These are phyloP conservation scores for Hydrotaea cyrtoneurina DNA, from an alignment of 2,888 invertebrate genomes.

Conservation along the genomic window DNA sequence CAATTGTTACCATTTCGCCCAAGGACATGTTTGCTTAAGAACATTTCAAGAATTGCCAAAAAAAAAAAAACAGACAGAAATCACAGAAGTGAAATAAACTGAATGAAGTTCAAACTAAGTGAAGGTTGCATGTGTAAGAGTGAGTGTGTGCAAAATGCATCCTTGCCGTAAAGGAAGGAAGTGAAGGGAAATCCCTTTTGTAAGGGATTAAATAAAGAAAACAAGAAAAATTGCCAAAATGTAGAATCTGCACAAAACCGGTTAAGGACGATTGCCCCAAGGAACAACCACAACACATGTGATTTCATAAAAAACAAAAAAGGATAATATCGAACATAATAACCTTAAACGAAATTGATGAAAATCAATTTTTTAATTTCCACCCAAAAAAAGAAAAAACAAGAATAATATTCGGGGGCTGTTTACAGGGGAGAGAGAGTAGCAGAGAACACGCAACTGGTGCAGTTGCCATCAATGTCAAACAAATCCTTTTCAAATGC, in stretches of 20 bases:
- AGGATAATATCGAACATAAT: background rate
- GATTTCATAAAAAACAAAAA: background rate
- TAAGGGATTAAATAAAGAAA: constrained; percentile 18
- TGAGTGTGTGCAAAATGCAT: background rate
- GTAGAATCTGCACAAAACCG: background rate
- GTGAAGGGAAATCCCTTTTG: background rate
- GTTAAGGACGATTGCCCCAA: background rate
- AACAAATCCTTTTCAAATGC: background rate
- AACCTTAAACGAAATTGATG: background rate
- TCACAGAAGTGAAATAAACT: no score
- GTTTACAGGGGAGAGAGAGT: no score
- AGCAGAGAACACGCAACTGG: constrained; percentile 3
- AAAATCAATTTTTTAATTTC: constrained; percentile 17
- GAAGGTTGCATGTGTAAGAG: background rate
- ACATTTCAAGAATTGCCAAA: background rate
- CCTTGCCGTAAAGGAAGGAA: background rate
- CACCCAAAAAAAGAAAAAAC: background rate
- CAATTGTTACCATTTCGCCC: background rate
- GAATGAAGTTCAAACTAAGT: background rate
- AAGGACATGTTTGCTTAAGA: background rate
- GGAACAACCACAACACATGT: no score
- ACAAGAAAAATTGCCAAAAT: constrained; percentile 6
- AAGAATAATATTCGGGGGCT: background rate
- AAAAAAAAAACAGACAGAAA: background rate
- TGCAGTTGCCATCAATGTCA: background rate